These are phyloP conservation scores for Labeo rohita DNA, from an alignment of 2,113 vertebrate species.

Conservation along the genomic window DNA sequence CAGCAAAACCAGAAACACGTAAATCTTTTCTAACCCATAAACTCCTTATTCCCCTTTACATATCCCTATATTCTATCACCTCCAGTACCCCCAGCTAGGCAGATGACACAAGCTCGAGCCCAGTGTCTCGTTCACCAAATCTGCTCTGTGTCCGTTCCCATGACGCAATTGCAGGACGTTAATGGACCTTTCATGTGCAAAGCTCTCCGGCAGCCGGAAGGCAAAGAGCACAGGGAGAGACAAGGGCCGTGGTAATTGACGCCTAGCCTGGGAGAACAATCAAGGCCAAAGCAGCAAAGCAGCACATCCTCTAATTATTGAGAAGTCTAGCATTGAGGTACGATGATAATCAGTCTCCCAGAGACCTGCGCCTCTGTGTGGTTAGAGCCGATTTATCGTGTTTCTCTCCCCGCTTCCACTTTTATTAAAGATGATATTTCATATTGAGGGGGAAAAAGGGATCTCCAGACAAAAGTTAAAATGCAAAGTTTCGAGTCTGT, in stretches of 20 bases:
- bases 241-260: conserved; percentile 86
- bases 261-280: conserved; percentile 86
- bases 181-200: conserved; percentile 83
- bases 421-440: conserved; percentile 98
- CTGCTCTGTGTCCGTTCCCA: conserved; percentile 61
- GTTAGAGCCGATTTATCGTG: conserved; percentile 90
- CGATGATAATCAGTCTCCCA: conserved; percentile 98
- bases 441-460: conserved; percentile 80
- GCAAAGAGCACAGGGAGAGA: conserved; percentile 71
- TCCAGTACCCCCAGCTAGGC: conserved; percentile 18
- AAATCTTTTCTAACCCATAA: not conserved
- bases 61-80: not conserved
- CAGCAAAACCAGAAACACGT: not conserved
- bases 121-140: conserved; percentile 53
- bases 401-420: conserved; percentile 78
- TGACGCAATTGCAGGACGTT: conserved; percentile 84
- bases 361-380: conserved; percentile 89
- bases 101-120: conserved; percentile 40
- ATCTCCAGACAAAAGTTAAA: conserved; percentile 95
- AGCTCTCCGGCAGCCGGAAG: conserved; percentile 77
- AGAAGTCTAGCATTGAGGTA: conserved; percentile 77
- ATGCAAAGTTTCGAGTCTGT: conserved; percentile 93
- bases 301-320: conserved; percentile 89
- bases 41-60: not conserved
- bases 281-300: conserved; percentile 82